Percentiles rank a stretch among this genome's conserved stretches.
Conservation (phyloP, 2,113 vertebrate species). For the Ophiodon elongatus region DNA sequence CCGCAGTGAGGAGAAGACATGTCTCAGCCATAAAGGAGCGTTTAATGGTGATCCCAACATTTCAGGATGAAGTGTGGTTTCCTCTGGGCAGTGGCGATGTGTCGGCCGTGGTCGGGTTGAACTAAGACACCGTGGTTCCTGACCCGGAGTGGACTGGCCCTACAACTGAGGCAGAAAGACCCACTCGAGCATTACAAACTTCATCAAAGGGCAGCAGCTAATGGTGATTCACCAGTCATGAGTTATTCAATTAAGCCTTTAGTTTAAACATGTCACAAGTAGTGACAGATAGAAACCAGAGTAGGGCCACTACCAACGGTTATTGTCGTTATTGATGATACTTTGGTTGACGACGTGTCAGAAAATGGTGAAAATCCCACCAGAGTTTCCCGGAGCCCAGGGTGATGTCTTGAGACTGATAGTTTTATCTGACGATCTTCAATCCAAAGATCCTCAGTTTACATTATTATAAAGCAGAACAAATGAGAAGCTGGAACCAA, state of each 20-base stretch:
- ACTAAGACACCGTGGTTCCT: neutral
- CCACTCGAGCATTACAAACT: neutral
- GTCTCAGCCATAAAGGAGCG: neutral
- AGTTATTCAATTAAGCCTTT: neutral
- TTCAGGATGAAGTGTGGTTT: too few species aligned
- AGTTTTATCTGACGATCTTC: neutral
- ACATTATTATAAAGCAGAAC: neutral
- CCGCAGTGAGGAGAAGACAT: neutral
- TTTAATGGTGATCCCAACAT: neutral
- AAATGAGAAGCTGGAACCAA: neutral
- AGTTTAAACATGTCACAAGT: neutral
- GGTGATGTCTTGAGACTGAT: neutral
- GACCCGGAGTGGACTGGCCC: neutral
- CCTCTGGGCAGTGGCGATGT: too few species aligned
- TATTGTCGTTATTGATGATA: neutral
- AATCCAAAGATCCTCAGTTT: neutral
- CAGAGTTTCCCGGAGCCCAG: neutral
- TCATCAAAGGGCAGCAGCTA: neutral
- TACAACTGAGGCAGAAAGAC: neutral
- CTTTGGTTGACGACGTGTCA: neutral
- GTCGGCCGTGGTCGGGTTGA: neutral
- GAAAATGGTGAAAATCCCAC: neutral
- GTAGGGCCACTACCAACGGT: neutral
- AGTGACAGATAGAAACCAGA: neutral
- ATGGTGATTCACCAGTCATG: neutral